These are phyloP conservation scores for Ectemnius continuus DNA, from an alignment of 2,888 invertebrate species.

Conservation along the genomic window DNA sequence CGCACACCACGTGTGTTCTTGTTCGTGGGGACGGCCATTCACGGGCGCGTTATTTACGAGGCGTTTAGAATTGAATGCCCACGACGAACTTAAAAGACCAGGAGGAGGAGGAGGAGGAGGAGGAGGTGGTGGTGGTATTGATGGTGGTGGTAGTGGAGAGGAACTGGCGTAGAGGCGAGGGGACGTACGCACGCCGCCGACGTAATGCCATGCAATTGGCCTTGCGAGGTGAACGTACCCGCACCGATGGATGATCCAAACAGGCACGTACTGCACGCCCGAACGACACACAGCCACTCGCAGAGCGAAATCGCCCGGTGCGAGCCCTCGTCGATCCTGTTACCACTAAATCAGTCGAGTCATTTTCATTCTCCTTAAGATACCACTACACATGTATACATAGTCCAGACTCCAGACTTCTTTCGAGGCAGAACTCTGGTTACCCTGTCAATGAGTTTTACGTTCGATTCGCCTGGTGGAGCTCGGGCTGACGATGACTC, in stretches of 20 bases:
- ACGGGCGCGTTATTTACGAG: constrained; percentile 54
- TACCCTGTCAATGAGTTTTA: neutral
- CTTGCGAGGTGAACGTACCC: constrained; percentile 70
- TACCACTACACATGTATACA: neutral
- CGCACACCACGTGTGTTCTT: constrained; percentile 43
- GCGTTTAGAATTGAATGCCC: constrained; percentile 60
- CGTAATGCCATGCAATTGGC: constrained; percentile 63
- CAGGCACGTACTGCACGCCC: constrained; percentile 47
- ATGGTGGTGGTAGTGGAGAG: too few relatives aligned
- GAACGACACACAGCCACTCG: constrained; percentile 34
- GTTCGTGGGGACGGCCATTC: constrained; percentile 51
- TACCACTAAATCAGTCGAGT: constrained; percentile 9
- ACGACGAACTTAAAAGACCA: constrained; percentile 51
- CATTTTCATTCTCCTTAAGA: neutral
- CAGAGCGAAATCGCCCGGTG: constrained; percentile 44
- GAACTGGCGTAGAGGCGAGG: too few relatives aligned
- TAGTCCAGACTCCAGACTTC: too few relatives aligned
- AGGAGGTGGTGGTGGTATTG: too few relatives aligned
- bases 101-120: constrained; percentile 34
- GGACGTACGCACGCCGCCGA: constrained; percentile 39
- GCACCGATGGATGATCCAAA: constrained; percentile 57
- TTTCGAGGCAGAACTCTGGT: too few relatives aligned
- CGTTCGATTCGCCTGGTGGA: neutral
- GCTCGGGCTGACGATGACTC: neutral
- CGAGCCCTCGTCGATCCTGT: constrained; percentile 16